Base-by-base conservation (phyloP, 2,888 invertebrate genomes). In the Diaprepes abbreviatus region DNA sequence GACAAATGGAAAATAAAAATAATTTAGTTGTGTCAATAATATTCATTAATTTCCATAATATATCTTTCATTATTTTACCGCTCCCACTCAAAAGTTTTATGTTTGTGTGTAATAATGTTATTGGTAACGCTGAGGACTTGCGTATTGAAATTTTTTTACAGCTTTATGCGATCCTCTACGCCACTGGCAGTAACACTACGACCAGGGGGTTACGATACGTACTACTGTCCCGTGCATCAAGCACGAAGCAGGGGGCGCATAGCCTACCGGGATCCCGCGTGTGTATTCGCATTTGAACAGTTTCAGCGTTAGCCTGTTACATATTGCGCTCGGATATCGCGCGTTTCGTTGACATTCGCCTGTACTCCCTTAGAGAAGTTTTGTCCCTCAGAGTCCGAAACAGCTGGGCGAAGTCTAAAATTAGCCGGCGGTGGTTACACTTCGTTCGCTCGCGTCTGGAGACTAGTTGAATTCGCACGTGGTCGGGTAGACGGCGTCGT, bases 241-340 rank as follows among this genome's bases (percentile, higher is more conserved):
- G 66, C 58, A 71, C 80, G 77, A 80, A 80, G 81, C 80, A 78
- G 80, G 81, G 80, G 80, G 80, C 81, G 79, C 79, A 75, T 78
- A 77, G 74, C 71, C 68, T 74, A 75, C 74, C 74, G 71, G 77
- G 75, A 78, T 73, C 71, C 65, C 71, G 71, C 66, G 68, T 76
- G 63, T 74, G 74, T 77, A 76, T 77, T 78, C 77, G 76, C 75
- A 73, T 72, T 73, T 72, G 74, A 75, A 72, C 76, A 71, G 74
- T 68, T 69, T 72, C 71, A 72, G 72, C 76, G 75, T 73, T 77
- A 66, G 66, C 17, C 45, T 59, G 71, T 67, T 57, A 67, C 63
- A 68, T 45, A 58, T 68, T 35, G 66, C 64, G 60, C 76, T 73
- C 68, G 73, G 71, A 74, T 71, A 74, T 68, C 71, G 73, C 71